Percentiles rank a stretch among this genome's conserved stretches.
These are phyloP conservation scores for Ectropis grisescens DNA, from an alignment of 1,140 invertebrate species.

Conservation along the genomic window DNA sequence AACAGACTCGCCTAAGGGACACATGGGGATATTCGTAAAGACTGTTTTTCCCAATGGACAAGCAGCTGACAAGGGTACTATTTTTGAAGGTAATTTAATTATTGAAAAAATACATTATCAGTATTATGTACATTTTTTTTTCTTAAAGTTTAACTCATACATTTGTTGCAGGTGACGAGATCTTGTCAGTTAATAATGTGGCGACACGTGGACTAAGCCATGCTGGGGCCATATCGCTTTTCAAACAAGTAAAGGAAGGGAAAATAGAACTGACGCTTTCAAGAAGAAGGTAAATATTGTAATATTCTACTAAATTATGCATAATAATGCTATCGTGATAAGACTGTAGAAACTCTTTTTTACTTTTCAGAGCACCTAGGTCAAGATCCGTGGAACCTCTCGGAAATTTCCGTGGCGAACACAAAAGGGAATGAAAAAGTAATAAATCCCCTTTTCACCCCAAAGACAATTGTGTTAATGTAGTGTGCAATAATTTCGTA, in stretches of 20 bases:
- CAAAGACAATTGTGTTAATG: constrained; percentile 35
- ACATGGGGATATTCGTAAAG: constrained; percentile 93
- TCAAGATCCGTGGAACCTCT: constrained; percentile 70
- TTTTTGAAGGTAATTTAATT: constrained; percentile 83
- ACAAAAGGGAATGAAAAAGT: constrained; percentile 47
- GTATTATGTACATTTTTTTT: too few relatives aligned
- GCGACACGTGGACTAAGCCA: constrained; percentile 88
- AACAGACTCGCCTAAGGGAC: constrained; percentile 87
- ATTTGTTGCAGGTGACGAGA: constrained; percentile 85
- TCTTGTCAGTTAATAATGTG: constrained; percentile 89
- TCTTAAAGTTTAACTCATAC: too few relatives aligned
- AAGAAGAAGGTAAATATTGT: constrained; percentile 72
- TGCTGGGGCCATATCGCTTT: constrained; percentile 88
- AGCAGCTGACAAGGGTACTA: constrained; percentile 83
- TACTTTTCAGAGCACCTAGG: constrained; percentile 65
- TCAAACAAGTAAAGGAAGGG: constrained; percentile 90
- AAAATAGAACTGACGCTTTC: constrained; percentile 87
- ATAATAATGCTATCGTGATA: too few relatives aligned
- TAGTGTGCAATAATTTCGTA: constrained; percentile 51
- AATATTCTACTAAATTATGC: too few relatives aligned
- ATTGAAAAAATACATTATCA: too few relatives aligned
- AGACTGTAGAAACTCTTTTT: not conserved
- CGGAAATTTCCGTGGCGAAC: constrained; percentile 51
- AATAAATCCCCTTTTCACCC: constrained; percentile 20
- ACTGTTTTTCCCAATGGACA: constrained; percentile 91